Conservation (phyloP, 2,888 invertebrate genomes). For the Tenthredo scrophulariae region DNA sequence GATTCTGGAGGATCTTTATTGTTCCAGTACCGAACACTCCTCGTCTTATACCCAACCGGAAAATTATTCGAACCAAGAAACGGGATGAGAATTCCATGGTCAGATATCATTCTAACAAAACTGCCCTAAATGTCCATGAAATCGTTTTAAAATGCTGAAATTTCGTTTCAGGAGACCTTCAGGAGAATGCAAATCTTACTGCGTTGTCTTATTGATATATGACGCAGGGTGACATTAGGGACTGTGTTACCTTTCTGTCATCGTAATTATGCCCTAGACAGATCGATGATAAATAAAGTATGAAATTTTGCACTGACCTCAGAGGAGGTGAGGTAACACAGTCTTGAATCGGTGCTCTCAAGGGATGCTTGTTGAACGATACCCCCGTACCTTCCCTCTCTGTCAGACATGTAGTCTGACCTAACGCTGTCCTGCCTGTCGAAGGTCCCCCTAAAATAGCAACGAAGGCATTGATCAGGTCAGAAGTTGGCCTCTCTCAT, state of each 20-base stretch:
- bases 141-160: too few relatives aligned
- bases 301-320: slow-evolving; percentile 86
- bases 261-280: not conserved
- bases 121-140: too few relatives aligned
- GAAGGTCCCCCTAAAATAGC: slow-evolving; percentile 86
- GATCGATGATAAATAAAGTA: not conserved
- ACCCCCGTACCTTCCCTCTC: slow-evolving; percentile 90
- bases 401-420: slow-evolving; percentile 94
- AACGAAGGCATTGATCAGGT: slow-evolving; percentile 46
- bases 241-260: not conserved
- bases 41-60: not conserved
- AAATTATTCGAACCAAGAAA: not conserved
- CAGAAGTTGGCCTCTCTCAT: slow-evolving; percentile 35
- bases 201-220: not conserved
- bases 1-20: slow-evolving; percentile 30
- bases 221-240: not conserved
- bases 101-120: too few relatives aligned
- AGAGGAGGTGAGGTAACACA: slow-evolving; percentile 96
- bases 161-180: too few relatives aligned
- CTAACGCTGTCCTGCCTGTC: slow-evolving; percentile 94
- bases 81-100: not conserved
- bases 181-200: too few relatives aligned
- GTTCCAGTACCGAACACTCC: not conserved
- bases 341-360: slow-evolving; percentile 95
- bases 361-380: slow-evolving; percentile 96